These are phyloP conservation scores for Galagoides demidoff DNA, from an alignment of 2,797 vertebrate genomes.

Conservation along the genomic window DNA sequence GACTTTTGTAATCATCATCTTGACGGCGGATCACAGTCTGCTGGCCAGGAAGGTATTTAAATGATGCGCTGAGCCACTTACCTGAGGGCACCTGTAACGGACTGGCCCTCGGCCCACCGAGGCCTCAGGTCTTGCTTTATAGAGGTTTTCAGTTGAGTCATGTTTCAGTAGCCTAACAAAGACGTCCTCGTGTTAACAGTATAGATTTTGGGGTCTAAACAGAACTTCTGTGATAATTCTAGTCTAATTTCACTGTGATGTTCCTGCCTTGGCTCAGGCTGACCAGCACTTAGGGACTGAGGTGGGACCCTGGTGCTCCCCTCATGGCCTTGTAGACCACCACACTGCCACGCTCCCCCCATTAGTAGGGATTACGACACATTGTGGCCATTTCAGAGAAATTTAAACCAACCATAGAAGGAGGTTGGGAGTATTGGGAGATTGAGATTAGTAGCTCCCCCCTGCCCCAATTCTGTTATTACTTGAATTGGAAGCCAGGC, in stretches of 20 bases:
- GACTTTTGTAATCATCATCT: neutral
- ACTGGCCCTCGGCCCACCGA: neutral
- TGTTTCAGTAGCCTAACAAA: fast-evolving
- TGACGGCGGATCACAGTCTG: fast-evolving
- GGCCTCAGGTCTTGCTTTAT: neutral
- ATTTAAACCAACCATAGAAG: neutral
- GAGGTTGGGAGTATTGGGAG: neutral
- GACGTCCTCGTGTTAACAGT: fast-evolving
- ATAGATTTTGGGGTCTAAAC: neutral
- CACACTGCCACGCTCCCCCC: fast-evolving
- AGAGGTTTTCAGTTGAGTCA: neutral
- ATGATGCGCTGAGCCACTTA: neutral
- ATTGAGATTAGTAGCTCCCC: neutral
- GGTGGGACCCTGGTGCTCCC: neutral
- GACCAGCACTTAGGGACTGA: neutral
- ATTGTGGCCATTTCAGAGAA: neutral
- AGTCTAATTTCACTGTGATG: neutral
- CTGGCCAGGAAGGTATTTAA: neutral
- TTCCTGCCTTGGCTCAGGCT: neutral
- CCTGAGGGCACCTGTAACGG: neutral
- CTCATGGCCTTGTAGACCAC: fast-evolving
- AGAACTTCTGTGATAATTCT: fast-evolving
- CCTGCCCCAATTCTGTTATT: neutral
- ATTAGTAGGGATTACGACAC: too few relatives aligned
- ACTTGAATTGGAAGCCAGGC: neutral